Base-by-base conservation (phyloP, 2,888 invertebrate genomes). In the Stenodera caucasica region DNA sequence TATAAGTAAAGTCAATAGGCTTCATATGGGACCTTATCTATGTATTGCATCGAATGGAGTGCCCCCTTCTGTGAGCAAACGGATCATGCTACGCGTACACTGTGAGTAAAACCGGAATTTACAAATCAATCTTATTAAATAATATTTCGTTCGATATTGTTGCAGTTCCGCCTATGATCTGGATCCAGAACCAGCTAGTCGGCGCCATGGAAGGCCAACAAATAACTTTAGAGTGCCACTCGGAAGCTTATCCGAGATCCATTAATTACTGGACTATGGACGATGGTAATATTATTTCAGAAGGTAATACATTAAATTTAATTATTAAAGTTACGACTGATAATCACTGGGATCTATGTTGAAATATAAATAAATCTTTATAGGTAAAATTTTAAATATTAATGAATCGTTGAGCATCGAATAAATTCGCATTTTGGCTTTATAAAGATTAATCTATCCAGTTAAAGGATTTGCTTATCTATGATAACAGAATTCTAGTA, bases 11-110 rank as follows among this genome's bases (percentile, higher is more conserved):
- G 88, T 90, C 55, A 89, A 86, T 68, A 82, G 91, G 60, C 87
- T 89, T 62, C 89, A 91, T 77, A 91, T 91, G 84, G 91, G 91
- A 3, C 88, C 90, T 40, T 90, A 90, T 76, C 81, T 90, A 49
- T 91, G 91, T 78, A 90, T 91, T 65, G 91, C 91, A 1, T 89
- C 90, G 45, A 91, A 91, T 72, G 91, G 91, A 8, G 88, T 91
- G n/a, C 93, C 92, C 8, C 93, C 93, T 1, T 90, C 91, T 35
- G 90, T 92, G 70, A 92, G 92, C 85, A 94, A 94, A 80, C 82
- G 94, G 75, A 93, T 94, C 73, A 90, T 90, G 83, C 86, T 94
- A 53, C 90, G 90, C 57, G 90, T 92, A 15, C 90, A 92, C 78
- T 92, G 91, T 92, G 77, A 79, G 84, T 82, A 50, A 11, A 9